Conservation (phyloP, 2,888 invertebrate species). For the Lasioglossum zephyrum region DNA sequence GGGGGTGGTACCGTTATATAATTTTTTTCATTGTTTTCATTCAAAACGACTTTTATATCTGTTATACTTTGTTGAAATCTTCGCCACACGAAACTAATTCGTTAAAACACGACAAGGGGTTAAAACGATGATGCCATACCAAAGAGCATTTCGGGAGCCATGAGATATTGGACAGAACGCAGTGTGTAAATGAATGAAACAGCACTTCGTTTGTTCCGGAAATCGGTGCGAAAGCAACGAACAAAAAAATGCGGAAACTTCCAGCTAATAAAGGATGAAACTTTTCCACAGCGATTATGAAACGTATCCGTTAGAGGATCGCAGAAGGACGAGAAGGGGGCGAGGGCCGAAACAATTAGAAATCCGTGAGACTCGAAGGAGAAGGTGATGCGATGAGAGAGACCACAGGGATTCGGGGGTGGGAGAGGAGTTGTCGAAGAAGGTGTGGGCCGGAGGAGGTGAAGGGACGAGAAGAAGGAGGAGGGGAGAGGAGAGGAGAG, state of each 20-base stretch:
- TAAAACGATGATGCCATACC: not conserved
- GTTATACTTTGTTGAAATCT: too few relatives aligned
- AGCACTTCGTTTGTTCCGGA: not conserved
- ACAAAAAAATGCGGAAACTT: not conserved
- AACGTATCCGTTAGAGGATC: not conserved
- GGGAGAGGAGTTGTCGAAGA: not conserved
- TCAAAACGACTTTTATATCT: too few relatives aligned
- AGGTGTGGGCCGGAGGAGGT: not conserved
- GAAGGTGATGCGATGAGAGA: not conserved
- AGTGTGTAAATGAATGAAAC: not conserved
- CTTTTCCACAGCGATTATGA: not conserved
- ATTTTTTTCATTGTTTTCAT: too few relatives aligned
- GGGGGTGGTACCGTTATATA: too few relatives aligned
- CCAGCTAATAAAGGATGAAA: not conserved
- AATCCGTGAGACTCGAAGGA: not conserved
- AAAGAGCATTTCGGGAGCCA: not conserved
- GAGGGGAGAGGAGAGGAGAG: conserved; percentile 62
- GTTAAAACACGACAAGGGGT: too few relatives aligned
- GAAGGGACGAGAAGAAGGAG: not conserved
- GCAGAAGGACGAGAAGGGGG: not conserved
- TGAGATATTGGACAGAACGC: not conserved
- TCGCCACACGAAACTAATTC: too few relatives aligned
- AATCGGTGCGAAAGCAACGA: not conserved
- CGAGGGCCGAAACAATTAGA: not conserved
- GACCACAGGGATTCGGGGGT: not conserved